These are phyloP conservation scores for Sericinus montela DNA, from an alignment of 2,888 invertebrate species.

Conservation along the genomic window DNA sequence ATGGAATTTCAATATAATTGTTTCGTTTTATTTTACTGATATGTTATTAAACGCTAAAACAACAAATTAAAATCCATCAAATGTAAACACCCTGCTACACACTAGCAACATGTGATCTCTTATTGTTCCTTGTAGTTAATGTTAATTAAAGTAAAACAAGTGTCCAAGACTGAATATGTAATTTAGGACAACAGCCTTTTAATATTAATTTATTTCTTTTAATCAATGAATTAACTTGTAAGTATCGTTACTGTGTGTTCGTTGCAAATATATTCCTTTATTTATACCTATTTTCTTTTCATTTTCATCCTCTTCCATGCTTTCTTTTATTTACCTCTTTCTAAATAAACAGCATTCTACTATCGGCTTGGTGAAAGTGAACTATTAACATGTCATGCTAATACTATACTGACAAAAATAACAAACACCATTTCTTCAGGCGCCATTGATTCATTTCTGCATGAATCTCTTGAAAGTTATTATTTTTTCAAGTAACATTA, in stretches of 20 bases:
- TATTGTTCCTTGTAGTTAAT: conserved; percentile 61
- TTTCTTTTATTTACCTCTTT: conserved; percentile 67
- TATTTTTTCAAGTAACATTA: conserved; percentile 34
- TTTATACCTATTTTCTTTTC: conserved; percentile 76
- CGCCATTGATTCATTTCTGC: conserved; percentile 75
- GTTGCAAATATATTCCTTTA: conserved; percentile 79
- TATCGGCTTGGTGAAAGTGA: conserved; percentile 70
- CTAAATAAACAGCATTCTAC: conserved; percentile 56
- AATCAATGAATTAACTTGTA: conserved; percentile 45
- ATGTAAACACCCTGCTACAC: conserved; percentile 32
- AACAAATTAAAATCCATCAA: conserved; percentile 26
- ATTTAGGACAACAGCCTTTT: conserved; percentile 32
- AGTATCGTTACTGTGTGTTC: conserved; percentile 75
- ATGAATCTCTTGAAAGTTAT: conserved; percentile 65
- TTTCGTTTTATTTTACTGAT: background rate
- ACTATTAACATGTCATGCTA: conserved; percentile 60
- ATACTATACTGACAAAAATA: conserved; percentile 48
- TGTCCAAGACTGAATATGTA: conserved; percentile 60
- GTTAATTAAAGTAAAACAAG: conserved; percentile 32
- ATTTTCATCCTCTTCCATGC: conserved; percentile 76
- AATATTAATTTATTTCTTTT: conserved; percentile 49
- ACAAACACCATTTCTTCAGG: conserved; percentile 77
- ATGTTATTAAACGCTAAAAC: background rate
- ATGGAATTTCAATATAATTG: too few species aligned
- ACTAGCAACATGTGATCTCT: conserved; percentile 56